phyloP scores from a whole-genome alignment of 2,888 invertebrate genomes.

The Nymphalis polychloros region DNA sequence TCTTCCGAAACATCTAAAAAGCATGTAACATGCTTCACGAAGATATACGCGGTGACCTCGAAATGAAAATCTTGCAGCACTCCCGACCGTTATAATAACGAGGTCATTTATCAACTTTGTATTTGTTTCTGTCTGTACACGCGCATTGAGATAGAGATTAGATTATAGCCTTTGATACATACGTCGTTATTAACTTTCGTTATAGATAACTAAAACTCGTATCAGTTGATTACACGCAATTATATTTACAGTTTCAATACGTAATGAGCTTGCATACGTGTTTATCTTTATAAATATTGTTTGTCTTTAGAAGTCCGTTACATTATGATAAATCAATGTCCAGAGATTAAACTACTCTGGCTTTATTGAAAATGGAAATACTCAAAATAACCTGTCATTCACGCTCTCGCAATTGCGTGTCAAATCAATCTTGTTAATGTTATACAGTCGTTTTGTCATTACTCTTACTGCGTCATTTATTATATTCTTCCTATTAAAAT shows the following conservation, averaged over 20 bases:
- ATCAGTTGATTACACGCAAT: constrained; percentile 40
- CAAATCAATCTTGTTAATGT: constrained; percentile 21
- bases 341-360: constrained; percentile 11
- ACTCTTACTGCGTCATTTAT: constrained; percentile 8
- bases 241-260: constrained; percentile 41
- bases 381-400: constrained; percentile 19
- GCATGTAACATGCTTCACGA: constrained; percentile 70
- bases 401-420: constrained; percentile 12
- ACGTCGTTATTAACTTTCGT: constrained; percentile 34
- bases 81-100: constrained; percentile 78
- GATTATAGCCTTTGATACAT: constrained; percentile 49
- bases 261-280: constrained; percentile 27
- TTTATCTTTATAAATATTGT: constrained; percentile 32
- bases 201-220: constrained; percentile 39
- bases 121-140: constrained; percentile 69
- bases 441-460: constrained; percentile 19
- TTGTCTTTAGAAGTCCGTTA: constrained; percentile 25
- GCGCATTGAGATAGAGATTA: constrained; percentile 58
- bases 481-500: background rate
- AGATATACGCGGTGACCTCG: constrained; percentile 71
- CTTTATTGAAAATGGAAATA: constrained; percentile 23
- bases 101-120: constrained; percentile 77
- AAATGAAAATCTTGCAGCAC: constrained; percentile 76
- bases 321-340: constrained; percentile 34
- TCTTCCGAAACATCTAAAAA: constrained; percentile 52